These are phyloP conservation scores for Stegana nigrithorax DNA, from an alignment of 2,888 invertebrate genomes.

Conservation along the genomic window DNA sequence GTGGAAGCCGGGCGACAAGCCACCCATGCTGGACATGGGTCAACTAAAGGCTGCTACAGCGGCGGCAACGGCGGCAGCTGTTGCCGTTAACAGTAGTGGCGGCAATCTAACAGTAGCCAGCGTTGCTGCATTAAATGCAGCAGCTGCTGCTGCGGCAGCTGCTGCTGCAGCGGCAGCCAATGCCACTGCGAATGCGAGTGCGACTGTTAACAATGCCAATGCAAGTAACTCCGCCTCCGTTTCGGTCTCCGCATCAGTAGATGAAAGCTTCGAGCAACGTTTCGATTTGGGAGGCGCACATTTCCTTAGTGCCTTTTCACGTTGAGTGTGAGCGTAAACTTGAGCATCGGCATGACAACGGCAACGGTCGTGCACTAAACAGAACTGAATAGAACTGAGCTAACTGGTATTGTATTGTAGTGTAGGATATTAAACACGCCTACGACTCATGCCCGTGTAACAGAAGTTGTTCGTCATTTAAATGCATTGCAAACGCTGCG, in stretches of 20 bases:
- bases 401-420: background rate
- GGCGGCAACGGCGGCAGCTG: slow-evolving; percentile 37
- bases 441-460: no score
- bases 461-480: no score
- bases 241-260: slow-evolving; percentile 36
- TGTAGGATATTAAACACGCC: background rate
- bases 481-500: no score
- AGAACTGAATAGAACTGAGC: no score
- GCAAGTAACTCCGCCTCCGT: slow-evolving; percentile 17
- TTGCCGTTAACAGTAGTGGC: slow-evolving; percentile 34
- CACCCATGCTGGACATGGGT: slow-evolving; percentile 61
- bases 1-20: slow-evolving; percentile 67
- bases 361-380: background rate
- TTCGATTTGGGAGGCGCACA: slow-evolving; percentile 66
- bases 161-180: slow-evolving; percentile 27
- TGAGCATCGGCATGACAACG: background rate
- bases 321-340: slow-evolving; percentile 40
- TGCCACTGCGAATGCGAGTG: slow-evolving; percentile 17
- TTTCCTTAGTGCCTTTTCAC: slow-evolving; percentile 67
- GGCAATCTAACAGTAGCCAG: no score
- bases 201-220: background rate
- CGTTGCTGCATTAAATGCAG: slow-evolving; percentile 40
- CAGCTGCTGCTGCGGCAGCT: slow-evolving; percentile 32
- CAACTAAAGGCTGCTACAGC: slow-evolving; percentile 54
- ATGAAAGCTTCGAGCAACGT: slow-evolving; percentile 60